Percentiles rank a stretch among this genome's conserved stretches.
phyloP scores from a whole-genome alignment of 2,113 vertebrate species.

The Nettapus auritus region DNA sequence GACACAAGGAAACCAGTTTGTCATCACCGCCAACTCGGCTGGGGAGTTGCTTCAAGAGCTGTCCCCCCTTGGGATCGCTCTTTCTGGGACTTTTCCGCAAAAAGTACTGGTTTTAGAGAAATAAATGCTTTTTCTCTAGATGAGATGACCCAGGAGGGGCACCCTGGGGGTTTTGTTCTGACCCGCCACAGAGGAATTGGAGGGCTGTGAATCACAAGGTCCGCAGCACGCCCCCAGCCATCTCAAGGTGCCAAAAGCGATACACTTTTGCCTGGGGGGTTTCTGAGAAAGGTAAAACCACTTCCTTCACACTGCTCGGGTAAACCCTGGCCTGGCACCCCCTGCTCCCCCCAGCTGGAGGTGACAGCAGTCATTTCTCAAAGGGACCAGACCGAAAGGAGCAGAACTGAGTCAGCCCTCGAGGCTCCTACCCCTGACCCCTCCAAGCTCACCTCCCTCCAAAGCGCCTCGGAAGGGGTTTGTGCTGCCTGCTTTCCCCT shows the following conservation, averaged over 20 bases:
- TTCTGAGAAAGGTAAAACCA: neutral
- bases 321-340: fast-evolving
- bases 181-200: neutral
- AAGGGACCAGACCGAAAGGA: neutral
- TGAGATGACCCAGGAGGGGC: neutral
- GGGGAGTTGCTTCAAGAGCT: neutral
- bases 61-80: neutral
- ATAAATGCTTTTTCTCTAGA: neutral
- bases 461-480: too few species aligned
- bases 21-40: fast-evolving
- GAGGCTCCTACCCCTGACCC: neutral
- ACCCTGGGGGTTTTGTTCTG: neutral
- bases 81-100: neutral
- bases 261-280: fast-evolving
- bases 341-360: neutral
- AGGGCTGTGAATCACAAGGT: neutral
- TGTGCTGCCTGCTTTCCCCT: neutral
- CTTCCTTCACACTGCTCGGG: neutral
- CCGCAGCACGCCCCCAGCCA: neutral
- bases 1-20: neutral
- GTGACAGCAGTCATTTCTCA: neutral
- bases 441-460: too few species aligned
- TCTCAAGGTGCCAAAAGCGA: neutral
- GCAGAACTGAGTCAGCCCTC: neutral
- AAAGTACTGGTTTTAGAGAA: neutral